Conservation (phyloP, 2,797 vertebrate species). For the Toxotes lorentzi region DNA sequence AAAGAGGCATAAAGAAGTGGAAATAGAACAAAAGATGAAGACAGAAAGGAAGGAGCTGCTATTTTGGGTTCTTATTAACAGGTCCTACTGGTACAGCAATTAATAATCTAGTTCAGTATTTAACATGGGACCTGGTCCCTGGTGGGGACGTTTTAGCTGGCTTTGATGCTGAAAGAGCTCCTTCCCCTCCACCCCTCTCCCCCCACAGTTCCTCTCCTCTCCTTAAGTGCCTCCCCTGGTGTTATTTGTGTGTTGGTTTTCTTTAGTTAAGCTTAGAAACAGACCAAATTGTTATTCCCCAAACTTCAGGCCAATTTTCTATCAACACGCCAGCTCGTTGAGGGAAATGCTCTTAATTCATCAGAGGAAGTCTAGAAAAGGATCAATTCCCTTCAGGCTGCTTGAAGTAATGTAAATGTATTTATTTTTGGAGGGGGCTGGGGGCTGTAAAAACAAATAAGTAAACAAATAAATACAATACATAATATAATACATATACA, state of each 20-base stretch:
- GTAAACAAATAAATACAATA: not conserved
- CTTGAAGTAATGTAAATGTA: slow-evolving; percentile 76
- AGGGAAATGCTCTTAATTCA: slow-evolving; percentile 76
- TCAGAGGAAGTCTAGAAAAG: slow-evolving; percentile 63
- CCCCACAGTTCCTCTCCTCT: slow-evolving; percentile 58
- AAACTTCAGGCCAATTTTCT: slow-evolving; percentile 82
- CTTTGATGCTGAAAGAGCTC: slow-evolving; percentile 83
- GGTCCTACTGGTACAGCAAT: slow-evolving; percentile 85
- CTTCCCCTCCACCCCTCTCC: slow-evolving; percentile 37
- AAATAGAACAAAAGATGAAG: slow-evolving; percentile 58
- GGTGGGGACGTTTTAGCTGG: slow-evolving; percentile 80
- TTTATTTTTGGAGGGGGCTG: slow-evolving; percentile 66
- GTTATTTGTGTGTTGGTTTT: slow-evolving; percentile 85
- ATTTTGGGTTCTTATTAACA: slow-evolving; percentile 84
- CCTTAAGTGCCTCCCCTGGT: slow-evolving; percentile 83
- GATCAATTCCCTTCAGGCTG: slow-evolving; percentile 64
- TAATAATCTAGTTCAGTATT: slow-evolving; percentile 86
- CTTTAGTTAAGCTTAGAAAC: slow-evolving; percentile 80
- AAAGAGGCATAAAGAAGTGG: slow-evolving; percentile 8
- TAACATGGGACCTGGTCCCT: slow-evolving; percentile 84
- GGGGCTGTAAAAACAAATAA: not conserved
- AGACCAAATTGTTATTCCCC: slow-evolving; percentile 82
- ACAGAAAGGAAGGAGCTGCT: slow-evolving; percentile 62
- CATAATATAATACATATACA: not conserved
- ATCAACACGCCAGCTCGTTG: slow-evolving; percentile 62